These are phyloP conservation scores for Eptatretus atami DNA, from an alignment of 2,797 vertebrate genomes.

Conservation along the genomic window DNA sequence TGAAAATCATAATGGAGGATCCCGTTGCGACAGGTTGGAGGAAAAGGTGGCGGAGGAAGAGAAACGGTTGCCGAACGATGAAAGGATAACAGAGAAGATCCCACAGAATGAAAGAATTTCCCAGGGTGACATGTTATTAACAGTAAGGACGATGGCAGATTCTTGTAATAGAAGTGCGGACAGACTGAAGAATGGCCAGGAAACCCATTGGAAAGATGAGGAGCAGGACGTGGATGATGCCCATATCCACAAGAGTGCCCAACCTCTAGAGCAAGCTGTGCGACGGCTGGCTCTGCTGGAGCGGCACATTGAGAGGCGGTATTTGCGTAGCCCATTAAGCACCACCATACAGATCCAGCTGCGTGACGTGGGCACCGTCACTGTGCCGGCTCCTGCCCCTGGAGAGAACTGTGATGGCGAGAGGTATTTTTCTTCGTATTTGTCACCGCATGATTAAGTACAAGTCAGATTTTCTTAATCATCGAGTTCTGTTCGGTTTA, in stretches of 20 bases:
- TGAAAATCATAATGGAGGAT: neutral
- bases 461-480: too few relatives aligned
- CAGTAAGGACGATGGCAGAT: too few relatives aligned
- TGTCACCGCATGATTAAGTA: too few relatives aligned
- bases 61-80: neutral
- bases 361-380: slow-evolving; percentile 99
- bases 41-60: neutral
- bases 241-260: slow-evolving; percentile 64
- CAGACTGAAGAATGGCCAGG: too few relatives aligned
- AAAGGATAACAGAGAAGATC: too few relatives aligned
- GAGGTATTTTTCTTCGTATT: slow-evolving; percentile 27
- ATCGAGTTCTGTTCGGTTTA: too few relatives aligned
- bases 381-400: slow-evolving; percentile 99
- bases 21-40: neutral
- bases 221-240: slow-evolving; percentile 29
- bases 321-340: slow-evolving; percentile 99
- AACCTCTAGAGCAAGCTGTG: slow-evolving; percentile 99
- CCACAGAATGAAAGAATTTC: too few relatives aligned
- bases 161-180: too few relatives aligned
- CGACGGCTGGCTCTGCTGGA: slow-evolving; percentile 96
- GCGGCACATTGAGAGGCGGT: slow-evolving; percentile 99
- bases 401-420: slow-evolving; percentile 99
- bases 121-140: too few relatives aligned
- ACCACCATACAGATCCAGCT: slow-evolving; percentile 99
- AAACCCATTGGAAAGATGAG: slow-evolving; percentile 12